Conservation (phyloP, 2,113 vertebrate genomes). For the Salvelinus alpinus region DNA sequence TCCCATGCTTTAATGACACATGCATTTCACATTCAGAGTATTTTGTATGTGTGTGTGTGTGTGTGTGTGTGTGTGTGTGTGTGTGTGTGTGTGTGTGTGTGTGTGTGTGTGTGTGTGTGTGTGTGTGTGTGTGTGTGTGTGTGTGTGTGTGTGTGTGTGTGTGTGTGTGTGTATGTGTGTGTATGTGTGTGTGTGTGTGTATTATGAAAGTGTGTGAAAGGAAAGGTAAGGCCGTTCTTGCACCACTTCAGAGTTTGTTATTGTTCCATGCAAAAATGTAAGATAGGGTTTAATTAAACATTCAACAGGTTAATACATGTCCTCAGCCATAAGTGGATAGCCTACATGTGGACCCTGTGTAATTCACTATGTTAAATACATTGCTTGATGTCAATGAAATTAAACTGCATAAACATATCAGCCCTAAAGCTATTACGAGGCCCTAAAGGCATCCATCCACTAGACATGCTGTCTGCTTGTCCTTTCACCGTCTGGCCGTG, state of each 20-base stretch:
- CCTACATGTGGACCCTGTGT: not conserved
- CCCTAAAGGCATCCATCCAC: conserved; percentile 27
- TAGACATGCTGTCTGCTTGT: conserved; percentile 42
- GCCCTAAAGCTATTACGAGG: conserved; percentile 7
- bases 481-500: conserved; percentile 50
- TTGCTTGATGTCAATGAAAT: not conserved
- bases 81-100: not conserved
- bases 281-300: too few species aligned
- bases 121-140: not conserved
- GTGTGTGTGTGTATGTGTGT: not conserved
- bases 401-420: conserved; percentile 1
- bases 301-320: too few species aligned
- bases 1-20: not conserved
- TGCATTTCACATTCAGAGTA: too few species aligned
- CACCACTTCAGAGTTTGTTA: too few species aligned
- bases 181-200: not conserved
- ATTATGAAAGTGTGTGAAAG: too few species aligned
- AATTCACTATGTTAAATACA: not conserved
- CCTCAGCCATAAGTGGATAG: too few species aligned
- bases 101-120: not conserved
- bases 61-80: not conserved
- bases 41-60: not conserved
- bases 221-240: too few species aligned
- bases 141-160: not conserved
- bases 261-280: too few species aligned